Base-by-base conservation (phyloP, 37 sponge, comb jelly and placozoan species). In the Ephydatia muelleri region DNA sequence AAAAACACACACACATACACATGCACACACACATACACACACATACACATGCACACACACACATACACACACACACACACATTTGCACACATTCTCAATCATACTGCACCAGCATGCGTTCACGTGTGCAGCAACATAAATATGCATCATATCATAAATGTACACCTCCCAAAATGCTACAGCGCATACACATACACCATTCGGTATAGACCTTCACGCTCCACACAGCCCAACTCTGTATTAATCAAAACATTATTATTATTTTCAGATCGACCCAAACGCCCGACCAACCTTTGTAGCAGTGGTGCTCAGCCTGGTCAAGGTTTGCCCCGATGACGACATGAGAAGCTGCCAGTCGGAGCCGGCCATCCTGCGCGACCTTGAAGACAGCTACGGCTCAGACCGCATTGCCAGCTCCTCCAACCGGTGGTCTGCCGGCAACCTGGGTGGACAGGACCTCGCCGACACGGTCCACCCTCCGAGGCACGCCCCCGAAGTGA, bases 261-360 rank as follows among this genome's bases (percentile, higher is more conserved):
- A 0, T 22, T 1, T 37, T 3, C 69, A 91, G 91, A 38, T 91
- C 31, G 87, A 91, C 32, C 91, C 91, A 35, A 84, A 87, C 49
- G 80, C 79, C 38, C 57, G 91, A 39, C 91, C 91, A 6, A 83
- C 68, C 14, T 91, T 91, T 83, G 79, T 79, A 25, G 84, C 87
- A 34, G 79, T 78, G 13, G 70, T 87, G 13, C 64, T 79, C 16
- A 68, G 79, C 49, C 80, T 91, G 27, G 87, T 82, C 39, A 9
- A 25, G 43, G 66, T 80, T 25, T 26, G 69, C 21, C 32, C 64
- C 3, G 23, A 32, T 9, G n/a, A 83, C 27, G 89, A 75, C 57
- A 68, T 87, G 29, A 65, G 80, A 43, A 48, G 48, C 66, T 85
- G 70, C 30, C 35, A 70, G 38, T 81, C 85, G 4, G 80, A 84